Evolutionary conservation across 2,797 vertebrate species (phyloP).

Genomic region (Gallinago solitaria): DNA sequence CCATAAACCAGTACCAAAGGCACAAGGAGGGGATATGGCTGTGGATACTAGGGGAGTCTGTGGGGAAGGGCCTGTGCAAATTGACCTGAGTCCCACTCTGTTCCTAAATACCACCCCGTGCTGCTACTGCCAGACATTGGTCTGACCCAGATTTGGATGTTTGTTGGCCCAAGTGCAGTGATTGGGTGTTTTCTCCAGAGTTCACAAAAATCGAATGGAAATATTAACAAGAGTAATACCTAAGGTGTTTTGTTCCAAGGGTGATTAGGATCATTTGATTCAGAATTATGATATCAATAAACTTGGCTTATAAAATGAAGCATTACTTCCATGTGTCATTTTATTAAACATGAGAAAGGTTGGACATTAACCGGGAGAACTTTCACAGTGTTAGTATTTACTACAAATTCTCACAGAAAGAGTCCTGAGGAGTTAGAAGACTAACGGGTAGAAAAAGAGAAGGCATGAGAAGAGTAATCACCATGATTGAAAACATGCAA

Average conservation of each 20-base stretch:
- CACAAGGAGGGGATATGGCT: fast-evolving
- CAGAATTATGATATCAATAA: neutral
- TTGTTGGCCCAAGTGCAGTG: neutral
- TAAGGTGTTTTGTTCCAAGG: neutral
- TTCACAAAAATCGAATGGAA: neutral
- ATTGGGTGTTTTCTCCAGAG: neutral
- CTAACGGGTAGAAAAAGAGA: neutral
- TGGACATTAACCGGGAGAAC: neutral
- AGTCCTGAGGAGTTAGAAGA: neutral
- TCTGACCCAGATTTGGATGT: neutral
- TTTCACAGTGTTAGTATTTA: neutral
- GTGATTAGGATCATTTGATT: neutral
- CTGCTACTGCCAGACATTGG: neutral
- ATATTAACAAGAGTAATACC: neutral
- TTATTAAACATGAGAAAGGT: neutral
- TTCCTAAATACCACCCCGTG: neutral
- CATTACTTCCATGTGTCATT: neutral
- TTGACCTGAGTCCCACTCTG: neutral
- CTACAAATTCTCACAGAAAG: neutral
- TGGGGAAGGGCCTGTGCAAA: neutral
- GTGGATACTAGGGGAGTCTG: neutral
- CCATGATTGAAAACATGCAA: neutral
- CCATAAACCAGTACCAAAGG: neutral
- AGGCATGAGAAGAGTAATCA: neutral
- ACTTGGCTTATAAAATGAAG: neutral